Conservation (phyloP, 2,113 vertebrate genomes). For the Zosterops borbonicus region DNA sequence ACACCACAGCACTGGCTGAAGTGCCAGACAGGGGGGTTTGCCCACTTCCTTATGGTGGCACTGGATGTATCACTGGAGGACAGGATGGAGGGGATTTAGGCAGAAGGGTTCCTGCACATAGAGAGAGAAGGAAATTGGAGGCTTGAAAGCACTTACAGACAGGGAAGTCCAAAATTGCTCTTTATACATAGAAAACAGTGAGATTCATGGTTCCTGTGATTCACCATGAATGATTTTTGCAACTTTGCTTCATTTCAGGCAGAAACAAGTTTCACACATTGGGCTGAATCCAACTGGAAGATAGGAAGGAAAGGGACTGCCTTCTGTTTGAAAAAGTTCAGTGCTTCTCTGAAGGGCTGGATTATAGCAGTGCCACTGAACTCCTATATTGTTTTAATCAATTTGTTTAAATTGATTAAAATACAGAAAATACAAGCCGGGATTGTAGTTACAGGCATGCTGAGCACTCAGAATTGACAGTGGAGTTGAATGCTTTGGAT, state of each 20-base stretch:
- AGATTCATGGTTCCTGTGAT: background rate
- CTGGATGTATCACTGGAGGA: background rate
- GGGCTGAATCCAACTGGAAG: background rate
- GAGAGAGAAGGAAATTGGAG: background rate
- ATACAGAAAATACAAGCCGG: background rate
- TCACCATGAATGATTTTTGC: background rate
- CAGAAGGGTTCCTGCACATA: background rate
- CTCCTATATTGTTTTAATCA: background rate
- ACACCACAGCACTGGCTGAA: background rate
- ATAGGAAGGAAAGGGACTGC: background rate
- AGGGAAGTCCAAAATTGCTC: background rate
- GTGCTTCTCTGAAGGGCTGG: background rate
- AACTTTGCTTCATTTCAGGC: background rate
- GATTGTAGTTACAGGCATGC: background rate
- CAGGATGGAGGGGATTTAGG: background rate
- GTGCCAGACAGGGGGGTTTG: background rate
- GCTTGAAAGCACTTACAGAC: background rate
- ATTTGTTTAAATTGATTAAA: background rate
- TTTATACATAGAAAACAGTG: background rate
- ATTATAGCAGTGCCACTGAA: background rate
- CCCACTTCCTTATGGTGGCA: background rate
- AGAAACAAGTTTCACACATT: background rate
- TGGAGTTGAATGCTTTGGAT: background rate
- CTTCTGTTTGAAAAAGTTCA: background rate
- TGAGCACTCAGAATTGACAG: background rate